Base-by-base conservation (phyloP, 2,888 invertebrate species). In the Tanaodytes sp. region DNA sequence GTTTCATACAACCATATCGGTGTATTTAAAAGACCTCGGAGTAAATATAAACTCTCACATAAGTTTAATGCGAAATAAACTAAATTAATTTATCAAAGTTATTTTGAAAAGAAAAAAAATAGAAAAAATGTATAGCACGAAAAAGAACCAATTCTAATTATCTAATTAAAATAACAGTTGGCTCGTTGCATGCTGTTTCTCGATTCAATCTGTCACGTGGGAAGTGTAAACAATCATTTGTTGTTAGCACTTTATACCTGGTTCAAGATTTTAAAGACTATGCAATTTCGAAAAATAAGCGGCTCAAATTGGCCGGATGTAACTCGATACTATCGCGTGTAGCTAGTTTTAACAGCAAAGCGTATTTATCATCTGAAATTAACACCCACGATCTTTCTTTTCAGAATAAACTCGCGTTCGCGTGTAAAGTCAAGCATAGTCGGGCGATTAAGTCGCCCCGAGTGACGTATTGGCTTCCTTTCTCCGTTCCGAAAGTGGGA, bases 311-410 rank as follows among this genome's bases (percentile, higher is more conserved):
- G 48, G 36, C 52, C 58, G 59, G 57, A 68, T 58, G 54, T 68
- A 63, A 62, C 40, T 46, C 36, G 45, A 54, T 59, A 58, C 36
- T 63, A 69, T 82, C 80, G 82, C 81, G 82, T 81, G 82, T 76
- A 76, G 72, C 75, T 79, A 78, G 80, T 81, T 82, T 80, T 77
- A 80, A 81, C 77, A 75, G 78, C 65, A 59, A 70, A 64, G 69
- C 68, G 71, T 81, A 82, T 82, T 81, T 82, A 79, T 82, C 79
- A 82, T 82, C 81, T 79, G 79, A 80, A 82, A 82, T 82, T 81
- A 82, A 82, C 82, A 80, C 81, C 79, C 80, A 80, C 79, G 76
- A 77, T 75, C 73, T 72, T 76, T 73, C 76, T 77, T 80, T 79
- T 71, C 75, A 70, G 71, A 75, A 77, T 79, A 75, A 74, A 67